These are phyloP conservation scores for Laodelphax striatellus DNA, from an alignment of 1,140 invertebrate species.

Conservation along the genomic window DNA sequence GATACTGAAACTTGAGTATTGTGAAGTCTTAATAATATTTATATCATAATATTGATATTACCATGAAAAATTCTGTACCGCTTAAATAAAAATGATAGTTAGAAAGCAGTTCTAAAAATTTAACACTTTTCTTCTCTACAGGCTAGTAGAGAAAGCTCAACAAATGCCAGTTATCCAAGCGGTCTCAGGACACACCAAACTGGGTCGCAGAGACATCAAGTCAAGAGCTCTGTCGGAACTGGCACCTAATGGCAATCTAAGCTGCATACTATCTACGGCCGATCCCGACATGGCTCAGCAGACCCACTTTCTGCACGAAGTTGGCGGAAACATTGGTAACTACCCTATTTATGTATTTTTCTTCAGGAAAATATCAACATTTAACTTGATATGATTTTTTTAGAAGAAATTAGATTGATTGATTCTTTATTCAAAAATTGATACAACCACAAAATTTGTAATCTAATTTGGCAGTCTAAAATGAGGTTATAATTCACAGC, in stretches of 20 bases:
- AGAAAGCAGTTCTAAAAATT: background rate
- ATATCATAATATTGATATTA: too few relatives aligned
- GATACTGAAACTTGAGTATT: too few relatives aligned
- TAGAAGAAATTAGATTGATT: too few relatives aligned
- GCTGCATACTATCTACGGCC: conserved; percentile 32
- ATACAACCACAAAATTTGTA: too few relatives aligned
- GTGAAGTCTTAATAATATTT: too few relatives aligned
- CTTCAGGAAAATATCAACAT: background rate
- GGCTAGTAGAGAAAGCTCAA: background rate
- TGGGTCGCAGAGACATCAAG: conserved; percentile 22
- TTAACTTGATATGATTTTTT: too few relatives aligned
- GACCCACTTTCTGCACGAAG: conserved; percentile 39
- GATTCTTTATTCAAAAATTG: too few relatives aligned
- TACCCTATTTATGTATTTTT: background rate
- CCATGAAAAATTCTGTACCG: too few relatives aligned
- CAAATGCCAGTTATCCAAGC: background rate
- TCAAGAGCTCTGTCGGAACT: conserved; percentile 23
- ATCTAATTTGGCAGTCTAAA: too few relatives aligned
- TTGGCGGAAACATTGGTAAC: conserved; percentile 43
- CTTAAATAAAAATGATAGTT: too few relatives aligned
- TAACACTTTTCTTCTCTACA: background rate
- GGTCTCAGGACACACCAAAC: conserved; percentile 11
- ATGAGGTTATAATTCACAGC: too few relatives aligned
- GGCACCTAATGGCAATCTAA: conserved; percentile 31
- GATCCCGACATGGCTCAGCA: conserved; percentile 35